Base-by-base conservation (phyloP, 1,140 invertebrate genomes). In the Drosophila asahinai region DNA sequence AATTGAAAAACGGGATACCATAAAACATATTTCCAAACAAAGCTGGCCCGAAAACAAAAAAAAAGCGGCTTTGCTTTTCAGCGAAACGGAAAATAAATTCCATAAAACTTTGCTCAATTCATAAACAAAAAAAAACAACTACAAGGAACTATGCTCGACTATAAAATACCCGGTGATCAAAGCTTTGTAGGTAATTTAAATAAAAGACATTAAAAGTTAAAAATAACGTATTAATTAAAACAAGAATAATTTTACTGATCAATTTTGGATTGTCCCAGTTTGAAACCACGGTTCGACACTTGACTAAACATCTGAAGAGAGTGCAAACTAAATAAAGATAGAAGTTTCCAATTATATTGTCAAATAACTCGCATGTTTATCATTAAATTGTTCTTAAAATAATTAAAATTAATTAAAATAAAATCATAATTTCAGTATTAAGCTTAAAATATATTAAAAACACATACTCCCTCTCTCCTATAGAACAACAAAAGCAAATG, bases 61-160 rank as follows among this genome's bases (percentile, higher is more conserved):
- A 19, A 19, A 19, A 19, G n/a, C 19, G 19, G 19, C 19, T 19
- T 19, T 19, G 19, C 42, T 61, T n/a, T 43, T 42, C 55, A 58
- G 33, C 52, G 43, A 70, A 30, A 38, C 48, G 38, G 57, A 66
- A 75, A 55, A 66, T 65, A 83, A 79, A 83, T 71, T 71, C 27
- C 42, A 82, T 66, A 75, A 82, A 82, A 82, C 68, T 81, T 81
- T 70, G 51, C 9, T 19, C 47, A 62, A 81, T 74, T 82, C 60
- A 72, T 79, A 62, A 59, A 80, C 71, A 25, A 12, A 52, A 25
- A 54, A 47, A 30, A 7, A 48, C 49, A 42, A 6, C n/a, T 58
- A n/a, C n/a, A 51, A 43, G 48, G 11, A 59, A 58, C 15, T 25
- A 42, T 0, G n/a, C 17, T 15, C 47, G 62, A 66, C 14, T 57